phyloP scores from a whole-genome alignment of 2,797 vertebrate species.

The Meda fulgida region DNA sequence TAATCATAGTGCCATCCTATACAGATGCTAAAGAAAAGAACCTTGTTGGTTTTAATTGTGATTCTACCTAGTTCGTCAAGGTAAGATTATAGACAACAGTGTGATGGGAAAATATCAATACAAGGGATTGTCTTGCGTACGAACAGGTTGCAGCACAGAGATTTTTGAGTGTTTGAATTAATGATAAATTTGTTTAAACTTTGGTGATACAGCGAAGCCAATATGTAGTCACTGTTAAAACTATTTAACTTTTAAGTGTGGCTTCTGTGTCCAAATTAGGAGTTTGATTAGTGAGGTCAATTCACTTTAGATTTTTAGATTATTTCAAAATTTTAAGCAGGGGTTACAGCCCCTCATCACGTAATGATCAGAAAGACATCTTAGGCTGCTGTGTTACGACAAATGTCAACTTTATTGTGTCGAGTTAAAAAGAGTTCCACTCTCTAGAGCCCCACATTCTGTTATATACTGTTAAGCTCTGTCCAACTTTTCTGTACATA shows the following conservation, averaged over 20 bases:
- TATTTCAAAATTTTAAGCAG: neutral
- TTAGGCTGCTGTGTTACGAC: neutral
- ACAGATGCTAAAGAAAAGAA: slow-evolving; percentile 41
- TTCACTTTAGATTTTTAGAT: neutral
- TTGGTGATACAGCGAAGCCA: neutral
- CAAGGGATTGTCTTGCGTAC: neutral
- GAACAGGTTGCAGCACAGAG: neutral
- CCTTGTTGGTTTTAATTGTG: slow-evolving; percentile 36
- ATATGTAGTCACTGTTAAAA: neutral
- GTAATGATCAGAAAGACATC: neutral
- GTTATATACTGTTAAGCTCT: neutral
- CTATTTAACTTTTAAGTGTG: neutral
- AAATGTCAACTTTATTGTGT: neutral
- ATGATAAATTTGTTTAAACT: neutral
- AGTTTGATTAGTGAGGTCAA: neutral
- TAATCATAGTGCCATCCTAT: slow-evolving; percentile 13
- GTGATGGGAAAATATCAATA: neutral
- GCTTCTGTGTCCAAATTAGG: neutral
- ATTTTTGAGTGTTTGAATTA: neutral
- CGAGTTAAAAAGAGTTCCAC: neutral
- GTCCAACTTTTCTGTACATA: neutral
- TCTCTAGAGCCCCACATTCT: neutral
- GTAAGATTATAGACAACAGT: neutral
- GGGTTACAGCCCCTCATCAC: neutral
- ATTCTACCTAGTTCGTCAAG: neutral